A percentile compares a stretch with the other conserved stretches of the same genome.
Evolutionary conservation across 2,888 invertebrate genomes (phyloP).

Genomic region (Cataglyphis rosenhaueri): DNA sequence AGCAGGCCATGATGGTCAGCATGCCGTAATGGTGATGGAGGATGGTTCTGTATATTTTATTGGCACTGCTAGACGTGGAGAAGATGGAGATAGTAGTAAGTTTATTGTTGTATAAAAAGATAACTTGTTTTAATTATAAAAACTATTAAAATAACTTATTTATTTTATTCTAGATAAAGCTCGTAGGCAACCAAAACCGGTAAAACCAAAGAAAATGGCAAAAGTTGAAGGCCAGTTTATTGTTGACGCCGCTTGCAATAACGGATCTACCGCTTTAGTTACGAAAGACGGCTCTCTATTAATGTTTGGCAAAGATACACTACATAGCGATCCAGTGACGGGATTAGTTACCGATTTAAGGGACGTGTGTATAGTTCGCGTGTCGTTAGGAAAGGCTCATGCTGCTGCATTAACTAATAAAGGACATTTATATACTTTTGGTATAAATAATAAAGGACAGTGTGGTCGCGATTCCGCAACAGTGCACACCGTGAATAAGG

Average conservation of each 20-base stretch:
- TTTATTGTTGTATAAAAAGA: constrained; percentile 31
- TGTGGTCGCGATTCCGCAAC: constrained; percentile 95
- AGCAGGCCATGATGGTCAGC: constrained; percentile 97
- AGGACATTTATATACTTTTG: constrained; percentile 97
- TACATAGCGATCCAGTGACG: constrained; percentile 91
- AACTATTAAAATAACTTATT: background rate
- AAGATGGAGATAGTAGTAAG: constrained; percentile 94
- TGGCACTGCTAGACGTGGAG: constrained; percentile 95
- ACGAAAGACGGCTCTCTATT: constrained; percentile 95
- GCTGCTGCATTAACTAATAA: constrained; percentile 95
- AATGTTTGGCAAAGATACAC: constrained; percentile 98
- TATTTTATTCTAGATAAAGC: constrained; percentile 83
- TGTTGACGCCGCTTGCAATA: constrained; percentile 95
- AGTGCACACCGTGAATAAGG: constrained; percentile 86
- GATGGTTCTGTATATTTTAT: constrained; percentile 96
- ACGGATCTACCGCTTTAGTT: constrained; percentile 97
- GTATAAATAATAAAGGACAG: constrained; percentile 99
- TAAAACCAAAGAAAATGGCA: constrained; percentile 96
- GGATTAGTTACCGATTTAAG: constrained; percentile 91
- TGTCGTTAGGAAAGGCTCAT: constrained; percentile 96
- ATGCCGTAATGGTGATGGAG: constrained; percentile 96
- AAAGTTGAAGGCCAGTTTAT: constrained; percentile 95
- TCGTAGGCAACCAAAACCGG: constrained; percentile 94
- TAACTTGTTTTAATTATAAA: background rate
- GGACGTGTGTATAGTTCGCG: constrained; percentile 90